Evolutionary conservation across 1,140 invertebrate species (phyloP), one percentile per base, ranked within the genome.

Genomic region (Ceratina australensis): DNA sequence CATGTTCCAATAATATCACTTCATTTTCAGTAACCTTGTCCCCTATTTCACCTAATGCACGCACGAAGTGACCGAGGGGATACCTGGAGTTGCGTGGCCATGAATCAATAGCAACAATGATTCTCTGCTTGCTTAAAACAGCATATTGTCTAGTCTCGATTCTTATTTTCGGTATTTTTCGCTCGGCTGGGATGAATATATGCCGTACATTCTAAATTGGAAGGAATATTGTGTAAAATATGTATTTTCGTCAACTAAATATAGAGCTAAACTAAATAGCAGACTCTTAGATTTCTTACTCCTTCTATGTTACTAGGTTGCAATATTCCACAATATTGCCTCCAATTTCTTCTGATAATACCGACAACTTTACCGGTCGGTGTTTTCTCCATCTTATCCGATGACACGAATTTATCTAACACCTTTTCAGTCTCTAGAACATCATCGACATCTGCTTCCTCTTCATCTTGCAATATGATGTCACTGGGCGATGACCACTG

Each of bases 251-350:
- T 24, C 16, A 67, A 1, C 26, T 54, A 76, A 61, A 52, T 24
- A 47, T n/a, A n/a, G n/a, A n/a, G n/a, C n/a, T n/a, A n/a, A n/a
- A n/a, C n/a, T n/a, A n/a, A n/a, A 10, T 63, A n/a, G 3, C 13
- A 42, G 52, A 5, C 61, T 52, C 8, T 0, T 24, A 1, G 33
- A 76, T 18, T 26, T 86, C 89, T 91, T 89, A 95, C 95, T 92
- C 95, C 95, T 93, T 96, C 95, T 18, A 98, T 92, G 15, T 94
- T 93, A 90, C 95, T 97, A 24, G 95, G 95, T 88, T 97, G 95
- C 64, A 99, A 91, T 84, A 99, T 98, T 42, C 99, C 99, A 93
- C 98, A 99, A 91, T 98, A 98, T 83, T 98, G 97, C 47, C 98
- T 93, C 98, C 98, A 99, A 89, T 99, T 99, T 80, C 99, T 94